Evolutionary conservation across 2,888 invertebrate genomes (phyloP).

Genomic region (Bruchidius siliquastri): DNA sequence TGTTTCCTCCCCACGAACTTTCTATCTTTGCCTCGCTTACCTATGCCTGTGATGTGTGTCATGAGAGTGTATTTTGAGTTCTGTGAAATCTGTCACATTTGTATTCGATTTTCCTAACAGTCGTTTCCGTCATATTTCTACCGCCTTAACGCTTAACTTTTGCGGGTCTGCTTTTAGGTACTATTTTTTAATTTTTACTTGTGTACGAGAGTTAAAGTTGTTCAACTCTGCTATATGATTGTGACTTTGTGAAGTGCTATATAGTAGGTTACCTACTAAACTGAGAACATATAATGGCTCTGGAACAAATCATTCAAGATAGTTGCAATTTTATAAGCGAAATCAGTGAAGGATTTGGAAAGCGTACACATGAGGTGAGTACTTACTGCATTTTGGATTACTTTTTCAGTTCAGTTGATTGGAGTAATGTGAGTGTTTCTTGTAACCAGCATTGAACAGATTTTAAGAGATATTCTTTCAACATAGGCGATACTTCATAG

Average conservation of each 20-base stretch:
- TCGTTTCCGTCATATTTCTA: background rate
- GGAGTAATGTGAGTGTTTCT: too few relatives aligned
- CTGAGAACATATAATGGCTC: background rate
- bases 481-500: too few relatives aligned
- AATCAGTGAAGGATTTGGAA: background rate
- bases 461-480: too few relatives aligned
- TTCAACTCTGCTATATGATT: background rate
- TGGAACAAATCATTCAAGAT: background rate
- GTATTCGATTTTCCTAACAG: slow-evolving; percentile 2
- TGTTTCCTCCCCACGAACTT: too few relatives aligned
- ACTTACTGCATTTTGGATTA: too few relatives aligned
- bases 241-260: background rate
- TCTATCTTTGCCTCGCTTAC: too few relatives aligned
- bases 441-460: too few relatives aligned
- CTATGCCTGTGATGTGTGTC: too few relatives aligned
- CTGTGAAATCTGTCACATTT: background rate
- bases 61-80: too few relatives aligned
- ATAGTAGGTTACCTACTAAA: background rate
- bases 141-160: background rate
- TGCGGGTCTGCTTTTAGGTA: too few relatives aligned
- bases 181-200: background rate
- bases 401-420: too few relatives aligned
- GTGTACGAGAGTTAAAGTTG: too few relatives aligned
- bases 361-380: background rate
- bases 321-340: background rate